phyloP scores from a whole-genome alignment of 64 coral and sea anemone species.

The Montipora efflorescens region DNA sequence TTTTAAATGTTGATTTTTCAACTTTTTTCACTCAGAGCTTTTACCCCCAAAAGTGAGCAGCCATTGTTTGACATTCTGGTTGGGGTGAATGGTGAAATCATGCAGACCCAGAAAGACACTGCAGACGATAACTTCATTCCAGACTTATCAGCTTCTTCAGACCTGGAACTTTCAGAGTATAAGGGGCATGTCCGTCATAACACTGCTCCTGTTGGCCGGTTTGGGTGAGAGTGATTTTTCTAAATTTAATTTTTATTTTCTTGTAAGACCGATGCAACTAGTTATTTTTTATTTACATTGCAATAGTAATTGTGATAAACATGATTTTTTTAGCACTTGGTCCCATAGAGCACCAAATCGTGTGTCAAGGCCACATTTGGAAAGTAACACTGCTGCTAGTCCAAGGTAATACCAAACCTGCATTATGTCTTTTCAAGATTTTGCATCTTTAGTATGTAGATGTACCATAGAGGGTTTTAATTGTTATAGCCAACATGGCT shows the following conservation, averaged over 20 bases:
- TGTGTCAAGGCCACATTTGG: constrained; percentile 1
- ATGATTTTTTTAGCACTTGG: constrained; percentile 49
- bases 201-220: constrained; percentile 10
- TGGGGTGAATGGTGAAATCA: constrained; percentile 64
- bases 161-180: constrained; percentile 62
- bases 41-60: constrained; percentile 85
- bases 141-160: constrained; percentile 49
- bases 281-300: background rate
- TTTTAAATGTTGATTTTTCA: background rate
- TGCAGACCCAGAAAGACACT: background rate
- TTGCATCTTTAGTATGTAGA: too few relatives aligned
- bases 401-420: constrained; percentile 33
- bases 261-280: too few relatives aligned
- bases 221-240: constrained; percentile 2
- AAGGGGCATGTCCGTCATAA: constrained; percentile 17
- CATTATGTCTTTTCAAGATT: too few relatives aligned
- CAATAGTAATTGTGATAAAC: background rate
- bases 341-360: constrained; percentile 38
- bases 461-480: too few relatives aligned
- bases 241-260: background rate
- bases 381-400: constrained; percentile 46
- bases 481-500: too few relatives aligned
- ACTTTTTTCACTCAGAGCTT: constrained; percentile 16
- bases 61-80: constrained; percentile 89
- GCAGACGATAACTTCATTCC: constrained; percentile 1